phyloP scores from a whole-genome alignment of 2,797 vertebrate species.

The Chiroxiphia lanceolata region DNA sequence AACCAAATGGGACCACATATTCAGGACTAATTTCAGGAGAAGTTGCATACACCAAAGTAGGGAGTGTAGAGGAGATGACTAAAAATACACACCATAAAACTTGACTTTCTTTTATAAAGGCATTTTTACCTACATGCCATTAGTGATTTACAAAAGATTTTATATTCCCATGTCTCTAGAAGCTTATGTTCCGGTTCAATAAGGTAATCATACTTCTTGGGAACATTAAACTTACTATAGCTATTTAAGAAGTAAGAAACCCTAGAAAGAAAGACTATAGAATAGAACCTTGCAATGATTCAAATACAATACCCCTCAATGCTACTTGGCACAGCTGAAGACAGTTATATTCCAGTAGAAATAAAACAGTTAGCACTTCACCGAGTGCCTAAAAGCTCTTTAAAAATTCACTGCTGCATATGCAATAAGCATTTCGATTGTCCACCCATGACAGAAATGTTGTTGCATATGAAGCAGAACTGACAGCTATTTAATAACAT shows the following conservation, averaged over 20 bases:
- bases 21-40: background rate
- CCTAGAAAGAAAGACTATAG: background rate
- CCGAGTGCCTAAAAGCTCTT: background rate
- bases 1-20: background rate
- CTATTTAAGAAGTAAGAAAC: constrained; percentile 15
- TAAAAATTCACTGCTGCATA: constrained; percentile 6
- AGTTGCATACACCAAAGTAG: background rate
- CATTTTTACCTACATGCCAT: background rate
- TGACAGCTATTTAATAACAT: constrained; percentile 16
- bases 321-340: background rate
- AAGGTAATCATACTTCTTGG: background rate
- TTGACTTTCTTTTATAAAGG: background rate
- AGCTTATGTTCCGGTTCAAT: constrained; percentile 20
- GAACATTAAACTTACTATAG: background rate
- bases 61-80: background rate
- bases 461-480: background rate
- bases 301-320: background rate
- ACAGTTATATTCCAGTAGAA: background rate
- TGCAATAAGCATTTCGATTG: background rate
- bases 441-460: background rate
- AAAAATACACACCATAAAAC: background rate
- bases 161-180: background rate
- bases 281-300: background rate
- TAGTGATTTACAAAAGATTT: background rate
- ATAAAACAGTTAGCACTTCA: constrained; percentile 5